A percentile compares a stretch with the other conserved stretches of the same genome.
phyloP scores from a whole-genome alignment of 2,113 vertebrate species.

The Terrapene triunguis region DNA sequence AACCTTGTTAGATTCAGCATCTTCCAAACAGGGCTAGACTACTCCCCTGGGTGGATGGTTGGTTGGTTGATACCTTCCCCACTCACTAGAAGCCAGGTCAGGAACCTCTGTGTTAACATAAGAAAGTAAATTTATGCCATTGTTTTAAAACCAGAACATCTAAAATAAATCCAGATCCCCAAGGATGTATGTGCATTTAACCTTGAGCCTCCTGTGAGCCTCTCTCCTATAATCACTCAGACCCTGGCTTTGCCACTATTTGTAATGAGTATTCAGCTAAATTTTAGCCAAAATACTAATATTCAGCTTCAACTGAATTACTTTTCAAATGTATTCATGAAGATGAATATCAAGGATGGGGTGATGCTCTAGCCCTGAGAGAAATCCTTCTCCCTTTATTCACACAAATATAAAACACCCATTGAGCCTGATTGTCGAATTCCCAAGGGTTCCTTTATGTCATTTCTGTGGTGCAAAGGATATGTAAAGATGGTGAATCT shows the following conservation, averaged over 20 bases:
- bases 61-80: neutral
- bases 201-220: neutral
- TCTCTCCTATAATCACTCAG: neutral
- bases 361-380: neutral
- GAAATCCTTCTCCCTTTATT: slow-evolving; percentile 1
- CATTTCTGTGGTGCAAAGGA: slow-evolving; percentile 38
- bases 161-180: neutral
- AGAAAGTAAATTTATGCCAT: neutral
- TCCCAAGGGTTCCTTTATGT: slow-evolving; percentile 17
- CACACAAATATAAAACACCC: slow-evolving; percentile 10
- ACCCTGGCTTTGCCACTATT: neutral
- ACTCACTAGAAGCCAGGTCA: neutral
- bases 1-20: neutral
- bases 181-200: neutral
- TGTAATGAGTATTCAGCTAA: neutral
- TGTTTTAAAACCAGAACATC: neutral
- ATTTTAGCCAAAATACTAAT: slow-evolving; percentile 41
- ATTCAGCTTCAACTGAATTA: slow-evolving; percentile 1
- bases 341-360: slow-evolving; percentile 23
- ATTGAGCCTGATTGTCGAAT: neutral
- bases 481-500: slow-evolving; percentile 22
- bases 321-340: slow-evolving; percentile 29
- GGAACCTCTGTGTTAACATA: neutral
- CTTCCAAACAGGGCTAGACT: neutral
- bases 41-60: fast-evolving